Evolutionary conservation across 2,113 vertebrate species (phyloP).

Genomic region (Falco punctatus): DNA sequence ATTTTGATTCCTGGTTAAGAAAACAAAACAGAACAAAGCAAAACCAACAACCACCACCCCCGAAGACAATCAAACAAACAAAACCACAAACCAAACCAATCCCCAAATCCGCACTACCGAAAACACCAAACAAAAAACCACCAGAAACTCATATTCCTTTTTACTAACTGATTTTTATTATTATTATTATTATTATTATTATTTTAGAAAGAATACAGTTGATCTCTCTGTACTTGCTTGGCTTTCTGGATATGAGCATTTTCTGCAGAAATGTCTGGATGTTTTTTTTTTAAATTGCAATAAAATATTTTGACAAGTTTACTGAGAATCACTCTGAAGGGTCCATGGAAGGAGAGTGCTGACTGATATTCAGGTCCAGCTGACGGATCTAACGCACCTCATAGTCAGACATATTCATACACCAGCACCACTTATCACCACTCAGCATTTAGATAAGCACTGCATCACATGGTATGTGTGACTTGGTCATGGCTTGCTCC

Average conservation of each 20-base stretch:
- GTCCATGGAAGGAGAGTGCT: neutral
- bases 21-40: neutral
- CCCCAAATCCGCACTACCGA: rapidly evolving
- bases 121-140: rapidly evolving
- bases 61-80: too few species aligned
- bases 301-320: neutral
- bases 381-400: neutral
- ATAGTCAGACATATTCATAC: rapidly evolving
- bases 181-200: too few species aligned
- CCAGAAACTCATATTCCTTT: rapidly evolving
- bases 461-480: neutral
- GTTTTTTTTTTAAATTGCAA: rapidly evolving
- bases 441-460: neutral
- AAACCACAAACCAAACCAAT: neutral
- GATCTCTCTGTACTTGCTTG: neutral
- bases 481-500: neutral
- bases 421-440: rapidly evolving
- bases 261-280: neutral
- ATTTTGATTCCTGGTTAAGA: neutral
- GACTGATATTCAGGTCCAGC: neutral
- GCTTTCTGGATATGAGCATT: rapidly evolving
- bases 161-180: neutral
- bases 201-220: neutral
- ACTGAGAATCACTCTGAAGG: neutral
- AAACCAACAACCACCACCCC: rapidly evolving